Evolutionary conservation across 2,888 invertebrate genomes (phyloP), one percentile per base, ranked within the genome.

Genomic region (Vanessa cardui): DNA sequence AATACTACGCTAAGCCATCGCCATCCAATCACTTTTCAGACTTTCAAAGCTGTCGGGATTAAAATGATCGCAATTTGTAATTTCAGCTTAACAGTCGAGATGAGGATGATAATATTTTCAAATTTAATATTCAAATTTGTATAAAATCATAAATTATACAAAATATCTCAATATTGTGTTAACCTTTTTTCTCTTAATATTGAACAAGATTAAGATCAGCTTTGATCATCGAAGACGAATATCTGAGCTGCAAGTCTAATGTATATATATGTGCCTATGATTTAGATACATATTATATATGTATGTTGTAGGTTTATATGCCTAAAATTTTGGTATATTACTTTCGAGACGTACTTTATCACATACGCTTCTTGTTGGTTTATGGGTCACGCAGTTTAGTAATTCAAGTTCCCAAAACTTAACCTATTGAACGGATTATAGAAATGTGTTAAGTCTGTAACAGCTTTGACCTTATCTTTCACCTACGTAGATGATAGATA

Each of bases 381-480:
- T 67, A 70, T 59, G 52, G 52, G 47, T 58, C 62, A 70, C 62
- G 54, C 62, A 62, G 62, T 49, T 70, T 64, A 64, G 47, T 64
- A 63, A 69, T 65, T 60, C 20, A 60, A 62, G 66, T 46, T 61
- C 56, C 61, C 46, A 49, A 64, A 67, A 58, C 46, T 62, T 58
- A 63, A 52, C 44, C 47, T 33, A 49, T 67, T 18, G 60, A 66
- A 58, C 31, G 47, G 46, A 54, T 20, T 56, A 56, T 49, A 44
- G 58, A 69, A 54, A 59, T 62, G 16, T 52, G 9, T 26, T 26
- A 16, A 56, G 33, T 31, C 50, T 64, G 9, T 20, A 50, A 33
- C 18, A 8, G 46, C 31, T 46, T 56, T 18, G 33, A 15, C 47
- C 21, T 31, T 16, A 54, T 54, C 31, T 54, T 8, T 8, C 31